Conservation (phyloP, 2,113 vertebrate genomes). For the Steatornis caripensis region DNA sequence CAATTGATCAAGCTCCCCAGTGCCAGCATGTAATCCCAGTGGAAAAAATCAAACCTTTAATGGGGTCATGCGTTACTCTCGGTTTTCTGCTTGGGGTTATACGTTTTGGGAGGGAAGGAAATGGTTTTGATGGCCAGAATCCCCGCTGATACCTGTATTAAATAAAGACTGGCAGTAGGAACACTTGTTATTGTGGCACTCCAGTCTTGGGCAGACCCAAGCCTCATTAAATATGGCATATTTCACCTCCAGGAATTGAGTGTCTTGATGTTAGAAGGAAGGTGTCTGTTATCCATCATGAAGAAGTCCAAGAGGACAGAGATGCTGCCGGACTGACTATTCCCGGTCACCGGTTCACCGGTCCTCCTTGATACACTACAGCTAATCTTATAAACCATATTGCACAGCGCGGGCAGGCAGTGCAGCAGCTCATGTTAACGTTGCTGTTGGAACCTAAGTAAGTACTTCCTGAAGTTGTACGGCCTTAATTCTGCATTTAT, state of each 20-base stretch:
- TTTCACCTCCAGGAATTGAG: background rate
- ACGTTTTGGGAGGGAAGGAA: background rate
- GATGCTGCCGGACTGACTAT: background rate
- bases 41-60: conserved; percentile 16
- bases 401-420: background rate
- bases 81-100: background rate
- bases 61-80: background rate
- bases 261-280: background rate
- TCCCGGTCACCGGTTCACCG: background rate
- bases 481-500: background rate
- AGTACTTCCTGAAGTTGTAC: background rate
- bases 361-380: background rate
- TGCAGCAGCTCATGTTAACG: rapidly evolving
- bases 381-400: background rate
- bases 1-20: conserved; percentile 30
- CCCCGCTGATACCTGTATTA: background rate
- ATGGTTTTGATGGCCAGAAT: background rate
- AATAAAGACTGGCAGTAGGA: background rate
- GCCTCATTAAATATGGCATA: background rate
- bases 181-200: background rate
- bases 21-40: background rate
- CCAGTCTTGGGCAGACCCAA: background rate
- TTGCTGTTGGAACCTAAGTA: background rate
- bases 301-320: background rate
- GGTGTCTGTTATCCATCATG: background rate